Percentiles rank a stretch among this genome's conserved stretches.
These are phyloP conservation scores for Halisarca cf. caerulea DNA, from an alignment of 37 sponge, comb jelly and placozoan species.

Conservation along the genomic window DNA sequence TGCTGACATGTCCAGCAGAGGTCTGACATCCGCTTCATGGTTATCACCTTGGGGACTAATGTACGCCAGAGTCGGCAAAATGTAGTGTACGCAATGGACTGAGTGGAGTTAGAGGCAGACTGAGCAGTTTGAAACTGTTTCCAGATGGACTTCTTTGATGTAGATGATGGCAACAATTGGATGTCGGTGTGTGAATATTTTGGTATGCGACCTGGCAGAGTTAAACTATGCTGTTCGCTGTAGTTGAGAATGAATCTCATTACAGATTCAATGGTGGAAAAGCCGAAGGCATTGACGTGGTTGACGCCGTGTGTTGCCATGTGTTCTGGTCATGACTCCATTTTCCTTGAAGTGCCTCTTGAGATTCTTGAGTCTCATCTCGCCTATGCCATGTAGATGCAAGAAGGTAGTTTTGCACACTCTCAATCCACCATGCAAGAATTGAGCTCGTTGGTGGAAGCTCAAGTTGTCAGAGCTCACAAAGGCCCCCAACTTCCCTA, in stretches of 20 bases:
- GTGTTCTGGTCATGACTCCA: conserved; percentile 24
- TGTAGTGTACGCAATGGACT: neutral
- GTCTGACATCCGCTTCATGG: conserved; percentile 51
- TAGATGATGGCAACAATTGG: conserved; percentile 44
- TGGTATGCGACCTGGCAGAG: conserved; percentile 49
- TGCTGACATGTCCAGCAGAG: conserved; percentile 60
- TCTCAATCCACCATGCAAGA: too few species aligned
- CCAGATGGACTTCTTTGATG: conserved; percentile 43
- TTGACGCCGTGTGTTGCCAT: conserved; percentile 3
- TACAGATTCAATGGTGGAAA: neutral
- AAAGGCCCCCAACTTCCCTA: too few species aligned
- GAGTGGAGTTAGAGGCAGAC: neutral
- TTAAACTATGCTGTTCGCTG: conserved; percentile 40
- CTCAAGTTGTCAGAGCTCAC: too few species aligned
- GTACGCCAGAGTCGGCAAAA: conserved; percentile 45
- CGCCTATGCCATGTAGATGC: too few species aligned
- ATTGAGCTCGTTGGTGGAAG: too few species aligned
- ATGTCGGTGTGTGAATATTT: conserved; percentile 48
- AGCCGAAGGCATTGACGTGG: conserved; percentile 22
- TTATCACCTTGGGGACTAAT: conserved; percentile 33
- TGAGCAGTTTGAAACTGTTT: neutral
- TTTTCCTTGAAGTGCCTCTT: too few species aligned
- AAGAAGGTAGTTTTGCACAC: too few species aligned
- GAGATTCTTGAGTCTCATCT: too few species aligned
- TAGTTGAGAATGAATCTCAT: conserved; percentile 24